Percentiles rank a stretch among this genome's conserved stretches.
Evolutionary conservation across 2,888 invertebrate species (phyloP).

Genomic region (Drosophila bunnanda): DNA sequence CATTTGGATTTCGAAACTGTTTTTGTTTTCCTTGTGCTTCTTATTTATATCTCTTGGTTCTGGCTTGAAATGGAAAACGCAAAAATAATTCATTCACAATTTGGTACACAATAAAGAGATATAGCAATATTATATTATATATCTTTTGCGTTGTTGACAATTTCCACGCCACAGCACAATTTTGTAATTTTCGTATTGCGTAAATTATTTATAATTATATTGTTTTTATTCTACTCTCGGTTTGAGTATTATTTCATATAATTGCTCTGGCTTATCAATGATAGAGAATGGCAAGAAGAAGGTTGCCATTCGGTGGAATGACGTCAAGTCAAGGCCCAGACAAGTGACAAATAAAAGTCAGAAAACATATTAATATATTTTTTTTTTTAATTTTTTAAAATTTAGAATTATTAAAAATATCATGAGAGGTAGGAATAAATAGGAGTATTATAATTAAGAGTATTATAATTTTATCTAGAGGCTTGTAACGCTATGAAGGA

Average conservation of each 20-base stretch:
- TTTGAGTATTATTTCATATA: conserved; percentile 26
- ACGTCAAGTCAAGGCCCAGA: conserved; percentile 28
- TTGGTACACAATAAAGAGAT: conserved; percentile 32
- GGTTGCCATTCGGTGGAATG: conserved; percentile 25
- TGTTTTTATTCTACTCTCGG: conserved; percentile 3
- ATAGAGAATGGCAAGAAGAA: conserved; percentile 18
- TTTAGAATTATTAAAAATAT: conserved; percentile 2
- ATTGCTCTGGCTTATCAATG: conserved; percentile 26
- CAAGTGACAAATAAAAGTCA: conserved; percentile 38
- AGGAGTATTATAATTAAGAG: too few species aligned
- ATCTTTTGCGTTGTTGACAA: conserved; percentile 39
- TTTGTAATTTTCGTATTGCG: conserved; percentile 26
- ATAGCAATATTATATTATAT: conserved; percentile 19
- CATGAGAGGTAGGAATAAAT: background rate
- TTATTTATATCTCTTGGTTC: conserved; percentile 28
- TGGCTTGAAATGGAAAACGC: conserved; percentile 52
- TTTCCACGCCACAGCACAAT: background rate
- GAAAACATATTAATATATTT: conserved; percentile 25
- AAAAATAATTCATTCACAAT: conserved; percentile 54
- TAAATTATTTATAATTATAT: conserved; percentile 12
- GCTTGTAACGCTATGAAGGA: too few species aligned
- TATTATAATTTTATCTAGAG: too few species aligned
- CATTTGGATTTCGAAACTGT: conserved; percentile 60
- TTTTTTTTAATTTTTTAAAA: background rate
- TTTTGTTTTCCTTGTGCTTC: conserved; percentile 39